Base-by-base conservation (phyloP, 2,113 vertebrate species). In the Neolamprologus sp. region DNA sequence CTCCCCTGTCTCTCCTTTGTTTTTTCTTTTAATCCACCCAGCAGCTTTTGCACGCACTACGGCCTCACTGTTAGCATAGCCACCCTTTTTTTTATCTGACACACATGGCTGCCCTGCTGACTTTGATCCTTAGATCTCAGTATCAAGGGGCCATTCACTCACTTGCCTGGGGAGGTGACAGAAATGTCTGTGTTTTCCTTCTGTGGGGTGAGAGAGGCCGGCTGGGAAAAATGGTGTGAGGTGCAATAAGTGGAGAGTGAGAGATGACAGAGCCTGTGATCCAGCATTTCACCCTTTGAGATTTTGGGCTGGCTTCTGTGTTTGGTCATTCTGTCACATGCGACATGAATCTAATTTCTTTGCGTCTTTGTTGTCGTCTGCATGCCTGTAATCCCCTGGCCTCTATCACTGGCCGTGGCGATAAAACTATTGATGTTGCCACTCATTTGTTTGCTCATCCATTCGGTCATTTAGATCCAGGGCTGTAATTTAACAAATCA, bases 61-160 rank as follows among this genome's bases (percentile, higher is more conserved):
- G 21, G 35, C 88, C 81, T 80, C 82, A 57, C 75, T 88, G 87
- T 91, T 88, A 86, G 86, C 83, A 82, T 33, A 88, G 84, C 82
- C 82, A 68, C 71, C 82, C 17, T 9, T 58, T 35, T 1, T 73
- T 7, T 80, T 40, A 81, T 89, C 92, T 85, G 85, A 85, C 88
- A 89, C 91, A 93, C 92, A 92, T 83, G 91, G 85, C 80, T 89
- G 87, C 89, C 88, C 88, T 88, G 92, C 91, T 93, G 93, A 93
- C 94, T 95, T 94, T 95, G 93, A 95, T 94, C 93, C 91, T 89
- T 73, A 91, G 88, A 94, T 94, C 92, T 93, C 21, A 49, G 88
- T 88, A 94, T 95, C 94, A 94, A 92, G 91, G 89, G 94, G 91
- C 91, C 81, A 21, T 92, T 95, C 88, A 87, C 87, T 88, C 40